Conservation (phyloP, 2,797 vertebrate genomes). For the Pagetopsis macropterus region DNA sequence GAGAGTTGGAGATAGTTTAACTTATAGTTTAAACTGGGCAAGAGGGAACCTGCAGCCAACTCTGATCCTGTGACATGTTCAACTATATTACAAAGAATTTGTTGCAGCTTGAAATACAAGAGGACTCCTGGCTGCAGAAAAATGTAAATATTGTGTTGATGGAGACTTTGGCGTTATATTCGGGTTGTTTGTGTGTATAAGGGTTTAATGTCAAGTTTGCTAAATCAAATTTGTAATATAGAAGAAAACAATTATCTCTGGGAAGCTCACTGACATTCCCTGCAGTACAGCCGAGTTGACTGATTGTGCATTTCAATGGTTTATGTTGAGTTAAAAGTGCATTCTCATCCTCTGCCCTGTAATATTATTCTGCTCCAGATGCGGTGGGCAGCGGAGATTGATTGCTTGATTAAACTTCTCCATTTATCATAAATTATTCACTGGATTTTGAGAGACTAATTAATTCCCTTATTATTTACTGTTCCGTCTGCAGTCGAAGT, state of each 20-base stretch:
- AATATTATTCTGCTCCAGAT: constrained; percentile 51
- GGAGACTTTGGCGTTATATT: too few species aligned
- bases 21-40: too few species aligned
- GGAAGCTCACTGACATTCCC: constrained; percentile 22
- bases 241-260: constrained; percentile 21
- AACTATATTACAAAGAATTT: too few species aligned
- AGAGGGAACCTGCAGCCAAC: too few species aligned
- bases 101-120: too few species aligned
- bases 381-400: constrained; percentile 40
- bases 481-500: constrained; percentile 35
- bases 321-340: constrained; percentile 23
- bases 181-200: too few species aligned
- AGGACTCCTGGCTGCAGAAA: too few species aligned
- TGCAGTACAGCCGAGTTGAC: constrained; percentile 33
- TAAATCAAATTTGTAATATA: too few species aligned
- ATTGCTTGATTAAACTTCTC: constrained; percentile 68
- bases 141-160: too few species aligned
- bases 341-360: constrained; percentile 21
- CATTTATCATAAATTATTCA: constrained; percentile 73
- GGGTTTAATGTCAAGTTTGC: too few species aligned
- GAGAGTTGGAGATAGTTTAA: too few species aligned
- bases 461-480: constrained; percentile 71
- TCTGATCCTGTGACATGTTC: too few species aligned
- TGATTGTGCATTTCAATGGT: constrained; percentile 35
- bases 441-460: constrained; percentile 64